Conservation (phyloP, 2,888 invertebrate genomes). For the Dryococelus australis region DNA sequence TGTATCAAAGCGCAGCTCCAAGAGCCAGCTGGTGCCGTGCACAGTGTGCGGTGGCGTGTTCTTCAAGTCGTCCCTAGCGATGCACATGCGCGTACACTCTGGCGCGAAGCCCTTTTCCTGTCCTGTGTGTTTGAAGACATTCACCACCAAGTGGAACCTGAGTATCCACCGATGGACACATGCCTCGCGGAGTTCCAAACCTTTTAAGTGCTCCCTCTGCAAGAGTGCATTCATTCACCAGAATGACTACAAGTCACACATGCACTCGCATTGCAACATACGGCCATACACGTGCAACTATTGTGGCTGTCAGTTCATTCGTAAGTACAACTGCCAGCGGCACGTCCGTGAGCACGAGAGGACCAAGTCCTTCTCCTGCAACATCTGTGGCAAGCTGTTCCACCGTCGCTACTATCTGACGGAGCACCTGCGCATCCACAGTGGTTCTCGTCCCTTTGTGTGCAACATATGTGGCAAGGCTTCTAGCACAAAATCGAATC, state of each 20-base stretch:
- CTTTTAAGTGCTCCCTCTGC: conserved; percentile 84
- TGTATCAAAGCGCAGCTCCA: conserved; percentile 67
- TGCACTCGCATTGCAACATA: conserved; percentile 85
- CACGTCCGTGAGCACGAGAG: conserved; percentile 86
- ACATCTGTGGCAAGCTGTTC: conserved; percentile 82
- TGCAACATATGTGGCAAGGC: conserved; percentile 91
- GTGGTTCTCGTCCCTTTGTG: conserved; percentile 80
- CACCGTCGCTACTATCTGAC: conserved; percentile 87
- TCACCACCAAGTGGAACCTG: conserved; percentile 90
- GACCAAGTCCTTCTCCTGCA: conserved; percentile 79
- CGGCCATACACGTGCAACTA: conserved; percentile 88
- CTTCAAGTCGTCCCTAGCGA: conserved; percentile 78
- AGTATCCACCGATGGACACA: conserved; percentile 91
- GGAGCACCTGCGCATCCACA: conserved; percentile 87
- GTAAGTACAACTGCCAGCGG: conserved; percentile 87
- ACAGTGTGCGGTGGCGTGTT: conserved; percentile 81
- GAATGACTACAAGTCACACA: conserved; percentile 81
- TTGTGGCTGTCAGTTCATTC: conserved; percentile 87
- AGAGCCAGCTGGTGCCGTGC: conserved; percentile 74
- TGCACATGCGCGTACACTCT: conserved; percentile 81
- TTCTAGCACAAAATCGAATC: conserved; percentile 88
- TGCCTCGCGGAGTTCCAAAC: conserved; percentile 81
- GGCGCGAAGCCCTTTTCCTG: conserved; percentile 81
- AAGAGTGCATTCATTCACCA: conserved; percentile 85
- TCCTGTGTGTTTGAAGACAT: conserved; percentile 82